A percentile compares a stretch with the other conserved stretches of the same genome.
phyloP scores from a whole-genome alignment of 2,888 invertebrate genomes.

The Branchellion lobata region DNA sequence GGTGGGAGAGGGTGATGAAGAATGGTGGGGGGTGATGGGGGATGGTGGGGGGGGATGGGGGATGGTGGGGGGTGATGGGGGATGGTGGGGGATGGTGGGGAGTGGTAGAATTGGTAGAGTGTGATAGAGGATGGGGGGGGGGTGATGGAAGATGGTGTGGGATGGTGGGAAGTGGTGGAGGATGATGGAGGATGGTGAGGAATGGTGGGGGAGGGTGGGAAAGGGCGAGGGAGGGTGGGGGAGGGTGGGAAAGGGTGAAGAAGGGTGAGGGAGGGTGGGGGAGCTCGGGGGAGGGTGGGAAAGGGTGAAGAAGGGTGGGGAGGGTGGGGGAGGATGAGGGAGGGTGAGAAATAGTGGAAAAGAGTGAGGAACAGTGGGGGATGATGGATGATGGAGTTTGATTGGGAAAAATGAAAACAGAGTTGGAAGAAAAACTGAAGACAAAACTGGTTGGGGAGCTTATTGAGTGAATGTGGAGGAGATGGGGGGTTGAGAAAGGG shows the following conservation, averaged over 20 bases:
- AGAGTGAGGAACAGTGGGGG: no score
- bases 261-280: no score
- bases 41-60: background rate
- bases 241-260: background rate
- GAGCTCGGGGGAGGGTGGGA: no score
- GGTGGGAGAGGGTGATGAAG: background rate
- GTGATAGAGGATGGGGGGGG: background rate
- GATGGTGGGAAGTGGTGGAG: background rate
- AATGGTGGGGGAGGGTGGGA: background rate
- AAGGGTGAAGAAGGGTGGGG: no score
- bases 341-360: no score
- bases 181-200: background rate
- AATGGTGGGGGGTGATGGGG: background rate
- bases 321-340: no score
- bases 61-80: background rate
- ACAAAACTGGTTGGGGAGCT: background rate
- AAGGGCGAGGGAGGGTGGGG: background rate
- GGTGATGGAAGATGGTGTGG: no score
- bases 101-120: no score
- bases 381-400: no score
- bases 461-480: background rate
- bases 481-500: background rate
- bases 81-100: background rate
- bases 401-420: no score
- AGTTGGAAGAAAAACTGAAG: no score